phyloP scores from a whole-genome alignment of 37 sponge, comb jelly and placozoan species.

The Hormiphora californensis region DNA sequence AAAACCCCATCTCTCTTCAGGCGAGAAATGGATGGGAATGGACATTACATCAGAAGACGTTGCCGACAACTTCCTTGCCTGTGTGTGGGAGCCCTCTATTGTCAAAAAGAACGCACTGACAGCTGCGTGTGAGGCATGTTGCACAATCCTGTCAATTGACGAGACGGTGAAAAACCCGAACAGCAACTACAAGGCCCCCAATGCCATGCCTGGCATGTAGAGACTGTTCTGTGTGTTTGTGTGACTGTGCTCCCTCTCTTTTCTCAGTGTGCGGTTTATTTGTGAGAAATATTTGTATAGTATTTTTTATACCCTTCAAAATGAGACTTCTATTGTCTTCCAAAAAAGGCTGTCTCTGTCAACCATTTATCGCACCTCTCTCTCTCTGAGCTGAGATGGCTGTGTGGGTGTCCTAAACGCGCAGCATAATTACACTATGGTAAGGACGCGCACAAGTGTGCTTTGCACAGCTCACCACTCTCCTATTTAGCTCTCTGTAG shows the following conservation, averaged over 20 bases:
- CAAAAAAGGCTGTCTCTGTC: too few relatives aligned
- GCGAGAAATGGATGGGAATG: conserved; percentile 92
- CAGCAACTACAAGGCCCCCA: conserved; percentile 53
- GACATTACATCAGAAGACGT: conserved; percentile 89
- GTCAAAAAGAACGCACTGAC: conserved; percentile 92
- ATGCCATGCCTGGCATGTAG: conserved; percentile 6
- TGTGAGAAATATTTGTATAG: conserved; percentile 12
- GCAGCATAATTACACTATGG: conserved; percentile 55
- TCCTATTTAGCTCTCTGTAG: conserved; percentile 36
- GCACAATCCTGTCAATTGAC: conserved; percentile 91
- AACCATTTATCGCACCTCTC: too few relatives aligned
- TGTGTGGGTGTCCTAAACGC: too few relatives aligned
- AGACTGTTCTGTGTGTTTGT: not conserved
- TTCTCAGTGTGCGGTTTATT: not conserved
- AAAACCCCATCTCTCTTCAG: conserved; percentile 54
- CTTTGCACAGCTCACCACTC: not conserved
- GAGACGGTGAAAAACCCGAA: conserved; percentile 95
- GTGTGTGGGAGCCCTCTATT: conserved; percentile 96
- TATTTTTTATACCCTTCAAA: conserved; percentile 24
- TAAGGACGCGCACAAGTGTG: not conserved
- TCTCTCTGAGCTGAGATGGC: too few relatives aligned
- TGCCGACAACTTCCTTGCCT: conserved; percentile 88
- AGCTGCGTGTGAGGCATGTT: conserved; percentile 90
- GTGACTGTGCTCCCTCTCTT: not conserved
- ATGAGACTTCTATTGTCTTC: too few relatives aligned